Evolutionary conservation across 2,888 invertebrate genomes (phyloP).

Genomic region (Synergus laeviventris): DNA sequence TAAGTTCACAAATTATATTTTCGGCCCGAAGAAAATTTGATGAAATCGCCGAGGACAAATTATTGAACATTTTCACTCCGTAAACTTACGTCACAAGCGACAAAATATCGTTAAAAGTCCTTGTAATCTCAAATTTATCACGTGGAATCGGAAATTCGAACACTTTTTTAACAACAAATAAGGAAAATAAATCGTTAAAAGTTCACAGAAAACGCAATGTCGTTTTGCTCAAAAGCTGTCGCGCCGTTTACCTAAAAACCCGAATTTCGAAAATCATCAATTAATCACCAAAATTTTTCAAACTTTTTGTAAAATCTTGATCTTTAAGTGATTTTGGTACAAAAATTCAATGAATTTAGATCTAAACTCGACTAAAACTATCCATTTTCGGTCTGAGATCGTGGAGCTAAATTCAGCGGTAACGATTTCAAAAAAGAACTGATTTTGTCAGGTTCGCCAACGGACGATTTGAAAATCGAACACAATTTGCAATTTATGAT

Average conservation of each 20-base stretch:
- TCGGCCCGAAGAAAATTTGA: not conserved
- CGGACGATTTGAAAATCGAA: not conserved
- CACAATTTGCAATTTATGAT: not conserved
- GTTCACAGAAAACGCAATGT: not conserved
- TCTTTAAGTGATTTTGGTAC: not conserved
- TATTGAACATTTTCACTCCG: not conserved
- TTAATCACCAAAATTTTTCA: not conserved
- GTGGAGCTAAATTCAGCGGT: not conserved
- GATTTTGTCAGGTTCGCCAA: not conserved
- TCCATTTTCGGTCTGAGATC: not conserved
- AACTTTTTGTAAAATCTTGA: not conserved
- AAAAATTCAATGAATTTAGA: not conserved
- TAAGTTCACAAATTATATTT: not conserved
- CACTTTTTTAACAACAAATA: not conserved
- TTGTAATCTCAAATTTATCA: not conserved
- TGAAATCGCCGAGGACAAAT: not conserved
- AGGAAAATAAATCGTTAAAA: not conserved
- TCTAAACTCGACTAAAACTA: not conserved
- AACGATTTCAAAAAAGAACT: not conserved
- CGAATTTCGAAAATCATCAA: not conserved
- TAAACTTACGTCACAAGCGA: not conserved
- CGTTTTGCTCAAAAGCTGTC: too few species aligned
- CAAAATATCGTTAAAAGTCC: not conserved
- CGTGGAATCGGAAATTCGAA: not conserved
- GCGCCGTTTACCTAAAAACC: not conserved